Base-by-base conservation (phyloP, 2,888 invertebrate genomes). In the Eueremaeus valkanovi region DNA sequence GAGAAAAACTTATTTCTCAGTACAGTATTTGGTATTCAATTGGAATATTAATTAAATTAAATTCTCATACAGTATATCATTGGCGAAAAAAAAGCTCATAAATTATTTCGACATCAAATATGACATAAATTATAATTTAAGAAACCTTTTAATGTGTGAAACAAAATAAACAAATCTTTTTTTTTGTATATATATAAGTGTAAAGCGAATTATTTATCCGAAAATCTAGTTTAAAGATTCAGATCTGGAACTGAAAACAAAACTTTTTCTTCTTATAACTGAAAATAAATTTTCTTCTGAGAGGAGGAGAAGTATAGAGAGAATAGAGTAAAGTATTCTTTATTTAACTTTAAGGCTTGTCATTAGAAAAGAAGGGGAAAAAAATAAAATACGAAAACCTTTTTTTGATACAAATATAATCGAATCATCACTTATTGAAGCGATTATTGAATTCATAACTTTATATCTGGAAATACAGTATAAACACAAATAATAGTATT, bases 1-100 rank as follows among this genome's bases (percentile, higher is more conserved):
- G n/a, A n/a, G n/a, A n/a, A n/a, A n/a, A n/a, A n/a, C n/a, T n/a
- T n/a, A n/a, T n/a, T 45, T 45, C 18, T 11, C 36, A 36, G 36
- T 36, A 51, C 6, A 51, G n/a, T 51, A 51, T 51, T 51, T 51
- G 21, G 21, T 51, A 51, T 51, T 51, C 51, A 18, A 1, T 16
- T n/a, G 3, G 51, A 51, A 51, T 51, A 51, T 51, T 51, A 51
- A 51, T 51, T 51, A 21, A 51, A 51, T 51, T 51, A 51, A 51
- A 51, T 51, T 51, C 51, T 8, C 51, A 51, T 51, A 21, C 45
- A 49, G 18, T 49, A 49, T 49, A 49, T 49, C 18, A 40, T 49
- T 3, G 18, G n/a, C 16, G n/a, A 49, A 49, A 18, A 13, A 18
- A 49, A 11, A 8, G 3, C 45, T 49, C 18, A 49, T 49, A 49